Conservation (phyloP, 2,113 vertebrate genomes). For the Mobula hypostoma region DNA sequence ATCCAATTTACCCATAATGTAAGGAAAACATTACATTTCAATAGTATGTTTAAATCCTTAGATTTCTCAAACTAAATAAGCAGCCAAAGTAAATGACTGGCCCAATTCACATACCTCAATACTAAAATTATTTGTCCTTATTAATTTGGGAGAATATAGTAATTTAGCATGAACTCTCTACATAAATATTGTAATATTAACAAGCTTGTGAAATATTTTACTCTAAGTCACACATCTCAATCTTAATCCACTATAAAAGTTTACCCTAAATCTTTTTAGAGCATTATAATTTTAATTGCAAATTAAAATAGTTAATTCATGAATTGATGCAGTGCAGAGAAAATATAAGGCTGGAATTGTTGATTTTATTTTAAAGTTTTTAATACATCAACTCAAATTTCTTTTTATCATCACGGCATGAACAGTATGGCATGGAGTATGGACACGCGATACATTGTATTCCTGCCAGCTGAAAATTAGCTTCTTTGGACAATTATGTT, state of each 20-base stretch:
- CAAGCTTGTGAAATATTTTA: neutral
- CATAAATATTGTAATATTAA: neutral
- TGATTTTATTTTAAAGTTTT: neutral
- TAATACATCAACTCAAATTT: neutral
- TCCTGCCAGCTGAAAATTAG: too few species aligned
- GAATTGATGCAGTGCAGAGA: neutral
- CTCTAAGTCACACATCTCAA: neutral
- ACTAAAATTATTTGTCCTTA: neutral
- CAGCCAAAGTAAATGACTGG: neutral
- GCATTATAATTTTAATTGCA: neutral
- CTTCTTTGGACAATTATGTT: too few species aligned
- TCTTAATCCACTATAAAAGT: neutral
- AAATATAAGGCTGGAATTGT: neutral
- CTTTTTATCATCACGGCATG: neutral
- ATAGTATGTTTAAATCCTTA: too few species aligned
- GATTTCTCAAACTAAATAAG: neutral
- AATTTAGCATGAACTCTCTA: neutral
- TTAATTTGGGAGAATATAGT: neutral
- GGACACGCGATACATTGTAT: too few species aligned
- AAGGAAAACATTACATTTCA: neutral
- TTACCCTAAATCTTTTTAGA: neutral
- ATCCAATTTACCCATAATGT: neutral
- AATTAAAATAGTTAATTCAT: neutral
- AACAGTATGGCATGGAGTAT: too few species aligned
- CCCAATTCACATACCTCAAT: neutral